phyloP scores from a whole-genome alignment of 2,888 invertebrate genomes.

The Lobophora halterata region DNA sequence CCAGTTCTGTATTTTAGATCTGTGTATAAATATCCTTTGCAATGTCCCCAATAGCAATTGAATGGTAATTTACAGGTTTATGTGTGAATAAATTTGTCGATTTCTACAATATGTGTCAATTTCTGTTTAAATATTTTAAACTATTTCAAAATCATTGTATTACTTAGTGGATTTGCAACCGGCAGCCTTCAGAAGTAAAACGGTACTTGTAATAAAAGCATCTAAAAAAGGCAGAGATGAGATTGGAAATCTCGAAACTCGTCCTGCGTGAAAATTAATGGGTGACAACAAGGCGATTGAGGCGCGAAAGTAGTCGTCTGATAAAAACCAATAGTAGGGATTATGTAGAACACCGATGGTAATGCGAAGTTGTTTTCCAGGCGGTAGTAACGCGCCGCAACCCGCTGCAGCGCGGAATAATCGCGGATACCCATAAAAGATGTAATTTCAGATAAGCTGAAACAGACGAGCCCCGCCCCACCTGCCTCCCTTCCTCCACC shows the following conservation, averaged over 20 bases:
- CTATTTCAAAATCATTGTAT: constrained; percentile 4
- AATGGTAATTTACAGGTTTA: constrained; percentile 30
- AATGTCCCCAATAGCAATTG: constrained; percentile 29
- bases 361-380: constrained; percentile 73
- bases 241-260: constrained; percentile 23
- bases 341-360: constrained; percentile 75
- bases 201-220: constrained; percentile 2
- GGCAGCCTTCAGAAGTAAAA: constrained; percentile 9
- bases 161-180: constrained; percentile 8
- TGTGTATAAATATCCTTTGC: constrained; percentile 43
- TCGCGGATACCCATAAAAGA: constrained; percentile 81
- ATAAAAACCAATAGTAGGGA: constrained; percentile 76
- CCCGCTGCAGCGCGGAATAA: constrained; percentile 80
- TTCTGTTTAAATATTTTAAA: constrained; percentile 17
- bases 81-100: constrained; percentile 27
- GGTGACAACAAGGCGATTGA: constrained; percentile 50
- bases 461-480: constrained; percentile 77
- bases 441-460: constrained; percentile 82
- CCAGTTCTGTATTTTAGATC: constrained; percentile 52
- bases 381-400: constrained; percentile 75
- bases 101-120: constrained; percentile 21
- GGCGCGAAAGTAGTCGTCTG: constrained; percentile 61
- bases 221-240: constrained; percentile 13
- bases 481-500: constrained; percentile 48
- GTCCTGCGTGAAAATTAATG: constrained; percentile 47